phyloP scores from a whole-genome alignment of 1,140 invertebrate species.

The Eurosta solidaginis region DNA sequence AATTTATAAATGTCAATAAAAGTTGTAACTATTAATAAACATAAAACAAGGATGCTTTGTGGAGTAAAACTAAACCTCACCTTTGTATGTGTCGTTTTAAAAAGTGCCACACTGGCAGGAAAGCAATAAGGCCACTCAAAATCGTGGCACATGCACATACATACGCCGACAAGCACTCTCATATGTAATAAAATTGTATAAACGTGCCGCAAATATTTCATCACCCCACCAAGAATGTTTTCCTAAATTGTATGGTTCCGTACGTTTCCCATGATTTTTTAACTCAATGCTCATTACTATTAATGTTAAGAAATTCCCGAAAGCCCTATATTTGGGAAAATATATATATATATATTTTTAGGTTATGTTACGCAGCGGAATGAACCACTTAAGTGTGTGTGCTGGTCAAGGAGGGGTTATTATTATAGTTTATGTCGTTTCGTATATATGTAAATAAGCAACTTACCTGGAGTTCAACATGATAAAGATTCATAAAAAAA shows the following conservation, averaged over 20 bases:
- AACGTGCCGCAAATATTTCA: slow-evolving; percentile 5
- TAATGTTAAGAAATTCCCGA: too few relatives aligned
- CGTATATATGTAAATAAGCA: too few relatives aligned
- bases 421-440: neutral
- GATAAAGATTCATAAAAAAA: too few relatives aligned
- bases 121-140: neutral
- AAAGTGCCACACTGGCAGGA: slow-evolving; percentile 20
- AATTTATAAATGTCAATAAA: neutral
- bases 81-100: neutral
- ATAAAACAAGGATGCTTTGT: neutral
- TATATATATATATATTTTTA: neutral
- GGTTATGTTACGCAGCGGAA: neutral
- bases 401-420: too few relatives aligned
- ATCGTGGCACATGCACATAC: neutral
- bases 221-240: neutral
- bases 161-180: too few relatives aligned
- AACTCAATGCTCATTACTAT: too few relatives aligned
- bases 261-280: too few relatives aligned
- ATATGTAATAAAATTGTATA: slow-evolving; percentile 11
- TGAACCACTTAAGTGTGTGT: too few relatives aligned
- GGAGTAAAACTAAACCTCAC: neutral
- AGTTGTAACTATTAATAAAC: neutral
- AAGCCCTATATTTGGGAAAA: too few relatives aligned
- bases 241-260: neutral
- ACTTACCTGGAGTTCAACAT: too few relatives aligned